Conservation (phyloP, 2,888 invertebrate genomes). For the Andrena haemorrhoa region DNA sequence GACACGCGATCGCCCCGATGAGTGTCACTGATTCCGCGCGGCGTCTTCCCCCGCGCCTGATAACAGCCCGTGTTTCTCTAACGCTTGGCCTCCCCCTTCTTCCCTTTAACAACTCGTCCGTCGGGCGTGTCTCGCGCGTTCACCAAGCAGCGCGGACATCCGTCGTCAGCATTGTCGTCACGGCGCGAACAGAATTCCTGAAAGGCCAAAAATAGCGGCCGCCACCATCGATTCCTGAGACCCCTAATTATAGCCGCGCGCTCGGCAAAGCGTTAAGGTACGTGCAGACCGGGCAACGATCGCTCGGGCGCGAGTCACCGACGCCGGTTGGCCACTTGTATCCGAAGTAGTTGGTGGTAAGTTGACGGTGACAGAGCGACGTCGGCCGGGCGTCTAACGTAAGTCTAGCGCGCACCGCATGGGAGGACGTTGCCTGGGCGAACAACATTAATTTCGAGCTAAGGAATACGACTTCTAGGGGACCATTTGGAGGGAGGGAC, state of each 20-base stretch:
- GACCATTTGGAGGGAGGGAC: too few relatives aligned
- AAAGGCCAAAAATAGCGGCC: constrained; percentile 10
- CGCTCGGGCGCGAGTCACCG: too few relatives aligned
- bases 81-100: not conserved
- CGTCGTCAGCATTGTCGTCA: not conserved
- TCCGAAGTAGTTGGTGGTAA: too few relatives aligned
- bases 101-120: not conserved
- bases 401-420: too few relatives aligned
- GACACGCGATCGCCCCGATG: constrained; percentile 19
- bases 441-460: too few relatives aligned
- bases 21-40: constrained; percentile 20
- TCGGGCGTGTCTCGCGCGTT: not conserved
- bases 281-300: too few relatives aligned
- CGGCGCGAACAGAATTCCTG: constrained; percentile 12
- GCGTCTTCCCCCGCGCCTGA: not conserved
- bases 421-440: too few relatives aligned
- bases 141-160: not conserved
- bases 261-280: constrained; percentile 3
- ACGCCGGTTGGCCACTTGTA: too few relatives aligned
- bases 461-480: too few relatives aligned
- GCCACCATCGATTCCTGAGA: not conserved
- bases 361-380: too few relatives aligned
- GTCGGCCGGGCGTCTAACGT: too few relatives aligned
- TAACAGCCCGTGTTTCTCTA: constrained; percentile 5
- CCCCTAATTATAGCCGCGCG: constrained; percentile 18